Evolutionary conservation across 92 coral and sea anemone genomes (phyloP).

Genomic region (Palythoa grandis): DNA sequence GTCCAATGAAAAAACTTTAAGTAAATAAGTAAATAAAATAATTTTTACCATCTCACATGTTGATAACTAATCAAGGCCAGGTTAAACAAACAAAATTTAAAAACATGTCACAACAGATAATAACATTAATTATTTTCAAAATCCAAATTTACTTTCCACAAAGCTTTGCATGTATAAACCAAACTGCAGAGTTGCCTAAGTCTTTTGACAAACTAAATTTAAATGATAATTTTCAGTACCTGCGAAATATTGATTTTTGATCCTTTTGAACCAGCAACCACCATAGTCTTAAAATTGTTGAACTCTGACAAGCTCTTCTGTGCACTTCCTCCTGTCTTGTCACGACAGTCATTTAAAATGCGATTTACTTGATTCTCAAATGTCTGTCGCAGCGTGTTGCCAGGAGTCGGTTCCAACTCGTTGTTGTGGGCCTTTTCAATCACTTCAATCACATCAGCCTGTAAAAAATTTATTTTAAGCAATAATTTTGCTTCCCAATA

Average conservation of each 20-base stretch:
- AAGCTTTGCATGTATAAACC: too few relatives aligned
- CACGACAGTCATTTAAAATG: constrained; percentile 98
- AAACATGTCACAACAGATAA: too few relatives aligned
- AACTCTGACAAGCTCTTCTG: constrained; percentile 99
- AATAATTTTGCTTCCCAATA: too few relatives aligned
- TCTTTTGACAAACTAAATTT: not conserved
- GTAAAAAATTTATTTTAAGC: not conserved
- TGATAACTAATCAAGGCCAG: too few relatives aligned
- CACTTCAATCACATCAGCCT: constrained; percentile 99
- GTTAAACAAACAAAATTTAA: too few relatives aligned
- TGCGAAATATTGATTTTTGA: constrained; percentile 98
- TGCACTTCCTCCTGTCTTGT: constrained; percentile 99
- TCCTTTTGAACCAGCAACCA: constrained; percentile 99
- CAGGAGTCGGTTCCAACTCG: constrained; percentile 96
- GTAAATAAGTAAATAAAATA: too few relatives aligned
- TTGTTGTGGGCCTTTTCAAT: constrained; percentile 99
- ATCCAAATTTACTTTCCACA: too few relatives aligned
- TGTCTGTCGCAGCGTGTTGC: constrained; percentile 97
- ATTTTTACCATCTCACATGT: too few relatives aligned
- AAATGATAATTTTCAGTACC: constrained; percentile 52
- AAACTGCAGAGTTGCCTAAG: too few relatives aligned
- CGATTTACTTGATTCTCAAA: constrained; percentile 99
- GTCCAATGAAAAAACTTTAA: too few relatives aligned
- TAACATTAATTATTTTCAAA: too few relatives aligned
- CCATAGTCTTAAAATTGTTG: constrained; percentile 99